Percentiles rank a stretch among this genome's conserved stretches.
These are phyloP conservation scores for Dicrostonyx torquatus DNA, from an alignment of 2,797 vertebrate genomes.

Conservation along the genomic window DNA sequence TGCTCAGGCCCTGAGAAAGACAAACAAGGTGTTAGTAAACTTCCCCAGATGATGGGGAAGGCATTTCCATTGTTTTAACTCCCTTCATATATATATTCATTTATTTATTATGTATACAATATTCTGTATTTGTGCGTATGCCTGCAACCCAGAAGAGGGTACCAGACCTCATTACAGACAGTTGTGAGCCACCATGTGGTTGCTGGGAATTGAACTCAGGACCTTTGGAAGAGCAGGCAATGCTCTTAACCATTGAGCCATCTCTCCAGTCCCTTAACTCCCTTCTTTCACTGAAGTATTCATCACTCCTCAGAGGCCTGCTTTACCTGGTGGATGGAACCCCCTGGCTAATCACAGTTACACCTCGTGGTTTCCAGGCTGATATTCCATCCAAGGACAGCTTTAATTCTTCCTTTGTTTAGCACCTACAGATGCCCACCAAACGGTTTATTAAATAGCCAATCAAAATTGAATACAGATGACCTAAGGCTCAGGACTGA, in stretches of 20 bases:
- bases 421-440: neutral
- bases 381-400: neutral
- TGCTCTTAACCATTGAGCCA: too few relatives aligned
- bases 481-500: neutral
- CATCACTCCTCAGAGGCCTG: neutral
- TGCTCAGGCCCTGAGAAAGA: constrained; percentile 30
- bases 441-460: constrained; percentile 19
- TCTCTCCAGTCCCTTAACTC: too few relatives aligned
- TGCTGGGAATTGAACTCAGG: too few relatives aligned
- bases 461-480: constrained; percentile 40
- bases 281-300: neutral
- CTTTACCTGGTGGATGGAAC: neutral
- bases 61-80: constrained; percentile 23
- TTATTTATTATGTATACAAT: too few relatives aligned
- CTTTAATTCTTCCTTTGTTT: constrained; percentile 2
- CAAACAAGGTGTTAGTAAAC: constrained; percentile 61
- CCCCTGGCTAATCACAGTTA: neutral
- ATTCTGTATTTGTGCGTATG: too few relatives aligned
- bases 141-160: too few relatives aligned
- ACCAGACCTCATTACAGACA: too few relatives aligned
- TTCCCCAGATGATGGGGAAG: constrained; percentile 55
- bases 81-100: too few relatives aligned
- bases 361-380: neutral
- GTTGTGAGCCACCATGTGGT: too few relatives aligned
- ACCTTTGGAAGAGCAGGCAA: too few relatives aligned